Base-by-base conservation (phyloP, 2,113 vertebrate genomes). In the Gambusia affinis region DNA sequence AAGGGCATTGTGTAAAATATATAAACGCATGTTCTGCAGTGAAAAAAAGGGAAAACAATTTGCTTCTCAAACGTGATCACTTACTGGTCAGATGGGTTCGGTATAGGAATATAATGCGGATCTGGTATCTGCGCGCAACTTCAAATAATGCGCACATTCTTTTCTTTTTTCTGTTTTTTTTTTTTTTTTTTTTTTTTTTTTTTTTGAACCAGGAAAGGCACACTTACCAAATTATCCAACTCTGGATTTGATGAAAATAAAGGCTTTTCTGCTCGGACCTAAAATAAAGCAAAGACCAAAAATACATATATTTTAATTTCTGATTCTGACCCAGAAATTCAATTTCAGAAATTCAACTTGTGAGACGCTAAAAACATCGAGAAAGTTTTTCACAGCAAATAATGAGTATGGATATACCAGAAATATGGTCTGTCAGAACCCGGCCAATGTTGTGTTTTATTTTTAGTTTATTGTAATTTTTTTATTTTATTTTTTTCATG, bases 241-340 rank as follows among this genome's bases (percentile, higher is more conserved):
- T 99, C 97, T 93, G 98, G 98, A 90, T 99, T 99, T 89, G 98
- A 99, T 93, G 97, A 99, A 94, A 99, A 99, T 94, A 99, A 96
- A 93, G 97, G 97, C 92, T 99, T 99, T 96, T 99, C 98, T 67
- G 98, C 98, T 68, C 97, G 96, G 87, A 99, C 97, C 97, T 99
- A 88, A 85, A 94, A 91, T 72, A 84, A 67, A 17, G 82, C 74
- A 90, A 79, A 91, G 61, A 80, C 72, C 65, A 84, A 73, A 86
- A 82, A 73, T 51, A 12, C 2, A 28, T 61, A 2, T 35, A 35
- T 29, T 37, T 73, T 75, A 42, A 27, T 19, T 30, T 5, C 39
- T 60, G 31, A 54, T 12, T 67, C 57, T 28, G 44, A 35, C n/a
- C 8, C n/a, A 68, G 22, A 63, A 54, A 73, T 51, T 65, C 68